Evolutionary conservation across 2,113 vertebrate species (phyloP).

Genomic region (Zapus hudsonius): DNA sequence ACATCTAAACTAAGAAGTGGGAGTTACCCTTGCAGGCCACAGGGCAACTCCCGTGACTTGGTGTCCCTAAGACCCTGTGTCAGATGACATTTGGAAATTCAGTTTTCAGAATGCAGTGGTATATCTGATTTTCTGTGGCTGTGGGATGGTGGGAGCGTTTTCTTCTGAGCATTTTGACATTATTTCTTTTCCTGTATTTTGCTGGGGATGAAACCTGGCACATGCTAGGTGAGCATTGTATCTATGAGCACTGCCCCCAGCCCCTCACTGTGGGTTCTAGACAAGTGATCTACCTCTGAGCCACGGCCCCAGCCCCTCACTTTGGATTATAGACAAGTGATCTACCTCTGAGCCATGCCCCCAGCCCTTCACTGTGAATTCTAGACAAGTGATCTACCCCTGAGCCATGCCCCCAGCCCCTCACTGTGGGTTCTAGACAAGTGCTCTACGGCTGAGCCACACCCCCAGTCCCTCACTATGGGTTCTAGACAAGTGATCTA

Average conservation of each 20-base stretch:
- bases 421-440: background rate
- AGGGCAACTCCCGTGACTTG: accelerated
- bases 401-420: background rate
- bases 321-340: background rate
- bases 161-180: background rate
- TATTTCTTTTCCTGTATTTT: background rate
- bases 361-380: background rate
- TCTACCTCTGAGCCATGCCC: background rate
- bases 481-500: background rate
- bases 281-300: background rate
- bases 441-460: background rate
- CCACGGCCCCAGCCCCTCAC: background rate
- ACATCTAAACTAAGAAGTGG: background rate
- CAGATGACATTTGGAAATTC: accelerated
- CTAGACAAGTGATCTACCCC: background rate
- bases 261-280: background rate
- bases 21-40: background rate
- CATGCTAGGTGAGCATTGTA: background rate
- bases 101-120: background rate
- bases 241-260: background rate
- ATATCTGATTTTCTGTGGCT: background rate
- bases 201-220: background rate
- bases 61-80: background rate
- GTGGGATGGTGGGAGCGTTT: background rate
- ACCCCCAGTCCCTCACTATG: no score